These are phyloP conservation scores for Patella vulgata DNA, from an alignment of 1,140 invertebrate genomes.

Conservation along the genomic window DNA sequence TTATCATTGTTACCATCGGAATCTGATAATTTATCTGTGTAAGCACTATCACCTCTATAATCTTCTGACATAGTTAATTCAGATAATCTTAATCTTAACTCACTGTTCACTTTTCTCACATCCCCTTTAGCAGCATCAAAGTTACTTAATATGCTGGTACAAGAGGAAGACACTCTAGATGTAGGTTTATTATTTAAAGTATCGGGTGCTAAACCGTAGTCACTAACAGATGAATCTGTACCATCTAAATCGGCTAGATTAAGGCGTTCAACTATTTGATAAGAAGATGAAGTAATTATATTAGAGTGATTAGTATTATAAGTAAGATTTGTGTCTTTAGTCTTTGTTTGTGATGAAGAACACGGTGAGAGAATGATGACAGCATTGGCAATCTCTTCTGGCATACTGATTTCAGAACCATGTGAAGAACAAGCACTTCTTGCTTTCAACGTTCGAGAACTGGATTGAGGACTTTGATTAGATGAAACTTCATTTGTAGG, in stretches of 20 bases:
- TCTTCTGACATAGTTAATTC: constrained; percentile 59
- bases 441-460: neutral
- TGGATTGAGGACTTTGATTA: constrained; percentile 32
- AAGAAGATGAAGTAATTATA: too few relatives aligned
- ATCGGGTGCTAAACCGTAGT: constrained; percentile 12
- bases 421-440: constrained; percentile 8
- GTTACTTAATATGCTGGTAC: constrained; percentile 44
- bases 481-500: constrained; percentile 37
- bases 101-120: constrained; percentile 46
- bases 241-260: constrained; percentile 48
- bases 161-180: constrained; percentile 38
- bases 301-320: too few relatives aligned
- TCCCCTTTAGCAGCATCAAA: neutral
- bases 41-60: constrained; percentile 33
- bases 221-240: constrained; percentile 29
- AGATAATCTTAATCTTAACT: constrained; percentile 49
- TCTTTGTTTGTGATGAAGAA: too few relatives aligned
- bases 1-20: constrained; percentile 37
- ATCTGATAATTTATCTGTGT: constrained; percentile 34
- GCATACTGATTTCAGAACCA: constrained; percentile 16
- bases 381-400: neutral
- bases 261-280: constrained; percentile 42
- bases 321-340: too few relatives aligned
- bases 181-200: neutral
- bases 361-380: too few relatives aligned